A percentile compares a stretch with the other conserved stretches of the same genome.
phyloP scores from a whole-genome alignment of 2,888 invertebrate genomes.

The Pristionchus mayeri region DNA sequence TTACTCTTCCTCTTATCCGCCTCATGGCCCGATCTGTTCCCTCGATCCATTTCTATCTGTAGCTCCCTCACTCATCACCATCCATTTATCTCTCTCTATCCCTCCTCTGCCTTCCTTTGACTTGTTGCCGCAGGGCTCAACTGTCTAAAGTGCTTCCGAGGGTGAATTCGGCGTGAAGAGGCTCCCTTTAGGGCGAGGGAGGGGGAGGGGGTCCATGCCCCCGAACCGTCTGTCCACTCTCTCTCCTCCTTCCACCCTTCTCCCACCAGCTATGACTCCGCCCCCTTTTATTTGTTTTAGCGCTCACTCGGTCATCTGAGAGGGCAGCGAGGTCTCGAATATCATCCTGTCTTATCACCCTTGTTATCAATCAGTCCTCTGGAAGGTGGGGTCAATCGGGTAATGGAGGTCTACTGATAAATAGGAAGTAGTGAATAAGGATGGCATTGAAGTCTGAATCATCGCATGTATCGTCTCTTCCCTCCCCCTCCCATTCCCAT shows the following conservation, averaged over 20 bases:
- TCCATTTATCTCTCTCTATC: constrained; percentile 8
- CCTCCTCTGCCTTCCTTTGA: constrained; percentile 5
- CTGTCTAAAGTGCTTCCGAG: constrained; percentile 29
- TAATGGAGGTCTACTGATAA: background rate
- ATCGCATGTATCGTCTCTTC: constrained; percentile 28
- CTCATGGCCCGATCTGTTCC: background rate
- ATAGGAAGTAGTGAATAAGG: background rate
- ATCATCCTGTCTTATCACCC: background rate
- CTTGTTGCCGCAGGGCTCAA: constrained; percentile 33
- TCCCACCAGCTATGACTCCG: background rate
- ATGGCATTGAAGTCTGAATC: constrained; percentile 31
- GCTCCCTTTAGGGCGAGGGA: background rate
- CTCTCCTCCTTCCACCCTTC: background rate
- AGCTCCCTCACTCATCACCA: constrained; percentile 13
- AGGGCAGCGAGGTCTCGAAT: background rate
- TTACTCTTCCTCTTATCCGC: constrained; percentile 18
- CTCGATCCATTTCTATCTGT: constrained; percentile 13
- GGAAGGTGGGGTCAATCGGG: constrained; percentile 8
- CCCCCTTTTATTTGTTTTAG: constrained; percentile 29
- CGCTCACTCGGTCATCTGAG: constrained; percentile 29
- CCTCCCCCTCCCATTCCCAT: constrained; percentile 7
- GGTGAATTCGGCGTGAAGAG: background rate
- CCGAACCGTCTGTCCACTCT: constrained; percentile 32
- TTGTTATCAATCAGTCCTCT: background rate
- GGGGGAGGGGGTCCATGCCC: background rate